Percentiles rank a stretch among this genome's conserved stretches.
Evolutionary conservation across 1,140 invertebrate genomes (phyloP).

Genomic region (Choristoneura fumiferana): DNA sequence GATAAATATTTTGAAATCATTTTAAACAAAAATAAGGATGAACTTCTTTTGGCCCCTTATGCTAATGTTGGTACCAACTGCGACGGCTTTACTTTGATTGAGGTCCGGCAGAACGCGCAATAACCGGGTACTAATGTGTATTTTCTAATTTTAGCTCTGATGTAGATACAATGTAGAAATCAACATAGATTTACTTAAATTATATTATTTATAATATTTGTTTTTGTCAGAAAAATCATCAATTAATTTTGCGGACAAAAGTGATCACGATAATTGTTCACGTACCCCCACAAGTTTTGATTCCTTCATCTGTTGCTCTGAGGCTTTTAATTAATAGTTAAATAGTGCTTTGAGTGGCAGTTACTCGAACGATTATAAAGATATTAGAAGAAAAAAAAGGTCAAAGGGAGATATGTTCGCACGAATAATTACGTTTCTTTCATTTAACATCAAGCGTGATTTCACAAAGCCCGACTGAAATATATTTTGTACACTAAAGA

Average conservation of each 20-base stretch:
- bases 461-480: too few relatives aligned
- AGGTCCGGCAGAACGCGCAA: constrained; percentile 34
- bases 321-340: too few relatives aligned
- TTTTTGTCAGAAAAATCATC: background rate
- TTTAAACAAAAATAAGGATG: constrained; percentile 16
- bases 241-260: too few relatives aligned
- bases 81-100: constrained; percentile 29
- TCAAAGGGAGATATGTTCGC: too few relatives aligned
- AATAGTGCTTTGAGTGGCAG: too few relatives aligned
- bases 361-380: background rate
- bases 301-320: too few relatives aligned
- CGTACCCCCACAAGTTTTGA: too few relatives aligned
- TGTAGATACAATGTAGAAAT: background rate
- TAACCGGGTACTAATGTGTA: constrained; percentile 20
- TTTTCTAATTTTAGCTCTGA: constrained; percentile 21
- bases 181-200: background rate
- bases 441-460: too few relatives aligned
- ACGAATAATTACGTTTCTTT: too few relatives aligned
- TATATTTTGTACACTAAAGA: too few relatives aligned
- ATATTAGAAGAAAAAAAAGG: background rate
- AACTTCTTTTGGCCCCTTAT: constrained; percentile 11
- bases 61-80: constrained; percentile 10
- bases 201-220: background rate
- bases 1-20: constrained; percentile 1
- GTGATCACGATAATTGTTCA: too few relatives aligned